Percentiles rank a stretch among this genome's conserved stretches.
Evolutionary conservation across 2,113 vertebrate genomes (phyloP).

Genomic region (Hippopotamus amphibius): DNA sequence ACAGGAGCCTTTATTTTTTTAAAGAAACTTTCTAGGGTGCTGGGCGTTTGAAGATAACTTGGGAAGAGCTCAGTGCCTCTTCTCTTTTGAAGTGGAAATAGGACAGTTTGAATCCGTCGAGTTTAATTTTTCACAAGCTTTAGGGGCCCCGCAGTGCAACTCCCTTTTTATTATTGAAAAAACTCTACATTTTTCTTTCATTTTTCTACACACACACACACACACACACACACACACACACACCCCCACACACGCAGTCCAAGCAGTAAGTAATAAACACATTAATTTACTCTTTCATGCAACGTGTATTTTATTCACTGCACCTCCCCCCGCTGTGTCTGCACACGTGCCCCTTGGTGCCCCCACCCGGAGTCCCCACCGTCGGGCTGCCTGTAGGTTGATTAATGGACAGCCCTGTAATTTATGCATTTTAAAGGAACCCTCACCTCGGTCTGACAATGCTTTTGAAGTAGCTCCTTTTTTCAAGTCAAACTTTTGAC

Average conservation of each 20-base stretch:
- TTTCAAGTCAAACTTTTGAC: conserved; percentile 89
- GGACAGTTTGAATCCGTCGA: conserved; percentile 99
- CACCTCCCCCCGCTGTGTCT: not conserved
- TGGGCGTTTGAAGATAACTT: conserved; percentile 97
- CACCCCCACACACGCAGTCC: not conserved
- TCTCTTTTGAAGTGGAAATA: conserved; percentile 99
- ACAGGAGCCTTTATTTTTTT: conserved; percentile 92
- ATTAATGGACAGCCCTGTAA: conserved; percentile 71
- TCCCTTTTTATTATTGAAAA: conserved; percentile 95
- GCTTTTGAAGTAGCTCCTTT: conserved; percentile 89
- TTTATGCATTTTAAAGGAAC: conserved; percentile 83
- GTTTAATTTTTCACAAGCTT: conserved; percentile 99
- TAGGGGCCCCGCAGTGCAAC: conserved; percentile 93
- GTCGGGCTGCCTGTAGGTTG: conserved; percentile 70
- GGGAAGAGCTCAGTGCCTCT: conserved; percentile 95
- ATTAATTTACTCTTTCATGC: conserved; percentile 79
- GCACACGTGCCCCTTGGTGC: not conserved
- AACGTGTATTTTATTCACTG: conserved; percentile 38
- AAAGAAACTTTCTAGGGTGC: conserved; percentile 94
- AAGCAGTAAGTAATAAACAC: conserved; percentile 83
- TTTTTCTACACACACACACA: conserved; percentile 82
- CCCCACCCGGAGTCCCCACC: not conserved
- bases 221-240: not conserved
- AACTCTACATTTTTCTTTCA: conserved; percentile 88
- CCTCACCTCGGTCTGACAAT: conserved; percentile 86